These are phyloP conservation scores for Agrilus biguttatus DNA, from an alignment of 2,888 invertebrate genomes.

Conservation along the genomic window DNA sequence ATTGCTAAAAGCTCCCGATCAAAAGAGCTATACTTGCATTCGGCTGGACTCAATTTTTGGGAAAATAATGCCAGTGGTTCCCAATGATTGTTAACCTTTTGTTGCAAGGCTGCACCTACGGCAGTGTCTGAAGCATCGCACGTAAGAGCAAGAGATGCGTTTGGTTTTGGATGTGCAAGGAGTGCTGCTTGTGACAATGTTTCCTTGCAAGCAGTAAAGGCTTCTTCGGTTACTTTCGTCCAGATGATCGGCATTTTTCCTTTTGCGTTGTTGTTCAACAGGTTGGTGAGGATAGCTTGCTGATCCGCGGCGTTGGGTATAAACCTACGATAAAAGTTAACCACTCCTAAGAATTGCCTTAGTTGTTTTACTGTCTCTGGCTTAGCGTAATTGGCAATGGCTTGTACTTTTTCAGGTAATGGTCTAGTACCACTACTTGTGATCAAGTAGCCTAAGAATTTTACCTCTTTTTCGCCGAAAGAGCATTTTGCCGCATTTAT, in stretches of 20 bases:
- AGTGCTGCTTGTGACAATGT: slow-evolving; percentile 8
- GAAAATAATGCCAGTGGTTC: no score
- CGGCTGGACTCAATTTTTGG: no score
- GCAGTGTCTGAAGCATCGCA: slow-evolving; percentile 25
- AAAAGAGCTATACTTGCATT: no score
- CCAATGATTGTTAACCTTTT: slow-evolving; percentile 9
- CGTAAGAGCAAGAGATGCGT: slow-evolving; percentile 16
- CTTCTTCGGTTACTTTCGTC: background rate
- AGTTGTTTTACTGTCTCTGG: slow-evolving; percentile 18
- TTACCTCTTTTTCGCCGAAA: slow-evolving; percentile 13
- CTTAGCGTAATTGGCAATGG: slow-evolving; percentile 14
- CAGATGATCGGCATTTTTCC: no score
- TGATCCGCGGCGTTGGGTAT: slow-evolving; percentile 19
- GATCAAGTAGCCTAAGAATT: slow-evolving; percentile 17
- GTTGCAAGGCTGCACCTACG: slow-evolving; percentile 26
- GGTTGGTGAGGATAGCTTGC: slow-evolving; percentile 20
- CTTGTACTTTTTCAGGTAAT: slow-evolving; percentile 16
- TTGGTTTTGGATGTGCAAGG: slow-evolving; percentile 6
- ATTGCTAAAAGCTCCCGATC: no score
- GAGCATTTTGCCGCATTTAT: slow-evolving; percentile 21
- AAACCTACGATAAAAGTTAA: slow-evolving; percentile 23
- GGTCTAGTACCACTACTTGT: slow-evolving; percentile 17
- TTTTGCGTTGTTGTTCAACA: slow-evolving; percentile 11
- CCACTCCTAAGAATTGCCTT: slow-evolving; percentile 19
- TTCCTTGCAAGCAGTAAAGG: slow-evolving; percentile 7